These are phyloP conservation scores for Synergus laeviventris DNA, from an alignment of 2,888 invertebrate species.

Conservation along the genomic window DNA sequence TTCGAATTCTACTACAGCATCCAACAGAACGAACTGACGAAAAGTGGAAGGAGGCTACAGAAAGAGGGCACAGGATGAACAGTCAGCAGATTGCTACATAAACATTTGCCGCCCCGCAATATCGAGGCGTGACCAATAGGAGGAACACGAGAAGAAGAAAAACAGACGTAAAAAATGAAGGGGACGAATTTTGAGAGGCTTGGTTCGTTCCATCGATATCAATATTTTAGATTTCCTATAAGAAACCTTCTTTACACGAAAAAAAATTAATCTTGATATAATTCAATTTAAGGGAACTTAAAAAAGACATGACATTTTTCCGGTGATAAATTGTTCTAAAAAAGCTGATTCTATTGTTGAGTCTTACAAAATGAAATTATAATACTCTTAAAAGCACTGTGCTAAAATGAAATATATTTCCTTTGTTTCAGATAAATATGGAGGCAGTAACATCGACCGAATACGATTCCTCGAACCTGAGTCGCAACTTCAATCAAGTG, in stretches of 20 bases:
- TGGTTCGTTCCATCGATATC: not conserved
- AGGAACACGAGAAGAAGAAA: constrained; percentile 10
- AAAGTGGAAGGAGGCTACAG: constrained; percentile 45
- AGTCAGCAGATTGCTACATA: constrained; percentile 46
- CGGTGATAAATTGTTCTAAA: too few species aligned
- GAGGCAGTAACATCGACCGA: constrained; percentile 77
- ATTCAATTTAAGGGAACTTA: too few species aligned
- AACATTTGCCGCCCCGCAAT: constrained; percentile 36
- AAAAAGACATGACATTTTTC: too few species aligned
- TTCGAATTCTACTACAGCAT: constrained; percentile 51
- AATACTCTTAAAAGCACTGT: not conserved
- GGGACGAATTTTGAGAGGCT: not conserved
- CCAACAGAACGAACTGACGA: constrained; percentile 7
- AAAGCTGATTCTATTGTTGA: too few species aligned
- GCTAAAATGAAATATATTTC: not conserved
- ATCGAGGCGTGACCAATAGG: constrained; percentile 18
- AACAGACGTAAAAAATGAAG: not conserved
- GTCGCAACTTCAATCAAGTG: constrained; percentile 69
- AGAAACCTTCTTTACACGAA: too few species aligned
- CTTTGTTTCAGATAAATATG: constrained; percentile 77
- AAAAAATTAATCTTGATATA: too few species aligned
- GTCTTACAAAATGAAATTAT: not conserved
- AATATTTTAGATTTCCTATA: not conserved
- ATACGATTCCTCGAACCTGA: constrained; percentile 73
- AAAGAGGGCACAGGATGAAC: constrained; percentile 34